A percentile compares a stretch with the other conserved stretches of the same genome.
These are phyloP conservation scores for Bagarius yarrelli DNA, from an alignment of 2,113 vertebrate genomes.

Conservation along the genomic window DNA sequence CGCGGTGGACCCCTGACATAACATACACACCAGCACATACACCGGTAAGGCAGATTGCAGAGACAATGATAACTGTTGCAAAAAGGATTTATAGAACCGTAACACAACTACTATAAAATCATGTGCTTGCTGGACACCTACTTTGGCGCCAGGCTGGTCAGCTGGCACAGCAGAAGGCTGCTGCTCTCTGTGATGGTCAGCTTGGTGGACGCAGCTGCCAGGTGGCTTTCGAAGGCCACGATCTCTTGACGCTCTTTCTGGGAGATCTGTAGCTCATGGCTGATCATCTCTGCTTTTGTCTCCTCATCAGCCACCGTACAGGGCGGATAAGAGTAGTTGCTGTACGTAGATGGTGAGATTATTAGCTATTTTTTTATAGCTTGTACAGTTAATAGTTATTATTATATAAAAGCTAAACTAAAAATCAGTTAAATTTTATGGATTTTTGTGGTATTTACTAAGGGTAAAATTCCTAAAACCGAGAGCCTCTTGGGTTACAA, in stretches of 20 bases:
- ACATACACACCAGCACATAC: not conserved
- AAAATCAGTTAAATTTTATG: not conserved
- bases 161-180: conserved; percentile 91
- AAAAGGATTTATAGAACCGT: not conserved
- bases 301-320: conserved; percentile 95
- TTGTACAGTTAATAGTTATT: no score
- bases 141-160: conserved; percentile 95
- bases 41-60: not conserved
- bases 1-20: conserved; percentile 86
- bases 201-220: conserved; percentile 95
- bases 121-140: conserved; percentile 59
- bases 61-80: not conserved
- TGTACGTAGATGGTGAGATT: conserved; percentile 50
- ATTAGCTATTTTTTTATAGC: not conserved
- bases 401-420: no score
- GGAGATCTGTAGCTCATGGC: conserved; percentile 88
- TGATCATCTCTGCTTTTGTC: conserved; percentile 91
- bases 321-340: conserved; percentile 92
- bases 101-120: not conserved
- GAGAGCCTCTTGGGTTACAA: not conserved
- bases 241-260: conserved; percentile 98
- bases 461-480: not conserved
- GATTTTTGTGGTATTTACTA: not conserved
- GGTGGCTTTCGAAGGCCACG: conserved; percentile 93
- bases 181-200: conserved; percentile 98